Evolutionary conservation across 2,113 vertebrate genomes (phyloP).

Genomic region (Dryoscopus gambensis): DNA sequence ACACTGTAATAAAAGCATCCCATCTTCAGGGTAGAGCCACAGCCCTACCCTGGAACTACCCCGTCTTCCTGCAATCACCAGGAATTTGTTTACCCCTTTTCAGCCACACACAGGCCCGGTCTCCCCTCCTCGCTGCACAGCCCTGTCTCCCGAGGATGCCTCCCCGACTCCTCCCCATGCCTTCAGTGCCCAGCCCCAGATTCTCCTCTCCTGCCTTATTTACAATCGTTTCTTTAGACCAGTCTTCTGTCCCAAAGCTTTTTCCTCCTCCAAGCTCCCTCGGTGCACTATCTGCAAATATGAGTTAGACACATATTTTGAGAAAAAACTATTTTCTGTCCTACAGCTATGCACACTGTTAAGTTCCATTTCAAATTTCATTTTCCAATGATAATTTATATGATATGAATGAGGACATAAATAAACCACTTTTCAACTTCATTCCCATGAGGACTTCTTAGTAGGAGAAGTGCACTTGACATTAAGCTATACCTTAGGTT

Average conservation of each 20-base stretch:
- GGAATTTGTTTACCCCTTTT: background rate
- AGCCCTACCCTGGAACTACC: fast-evolving
- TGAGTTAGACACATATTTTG: background rate
- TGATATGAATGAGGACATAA: background rate
- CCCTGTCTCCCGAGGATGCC: fast-evolving
- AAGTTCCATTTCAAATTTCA: background rate
- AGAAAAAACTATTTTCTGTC: background rate
- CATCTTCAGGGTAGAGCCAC: no score
- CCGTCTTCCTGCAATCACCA: background rate
- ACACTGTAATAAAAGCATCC: background rate
- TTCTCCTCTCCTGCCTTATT: background rate
- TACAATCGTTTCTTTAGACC: fast-evolving
- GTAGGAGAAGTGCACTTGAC: background rate
- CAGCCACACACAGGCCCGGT: fast-evolving
- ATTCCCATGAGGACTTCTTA: background rate
- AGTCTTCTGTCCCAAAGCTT: background rate
- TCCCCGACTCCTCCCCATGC: background rate
- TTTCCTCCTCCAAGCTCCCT: background rate
- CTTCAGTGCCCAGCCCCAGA: background rate
- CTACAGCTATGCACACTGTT: background rate
- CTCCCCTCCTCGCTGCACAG: background rate
- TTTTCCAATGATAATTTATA: background rate
- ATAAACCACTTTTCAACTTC: background rate
- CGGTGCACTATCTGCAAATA: background rate
- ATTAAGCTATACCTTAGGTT: background rate